Percentiles rank a stretch among this genome's conserved stretches.
These are phyloP conservation scores for Enteromius argenteus DNA, from an alignment of 2,797 vertebrate species.

Conservation along the genomic window DNA sequence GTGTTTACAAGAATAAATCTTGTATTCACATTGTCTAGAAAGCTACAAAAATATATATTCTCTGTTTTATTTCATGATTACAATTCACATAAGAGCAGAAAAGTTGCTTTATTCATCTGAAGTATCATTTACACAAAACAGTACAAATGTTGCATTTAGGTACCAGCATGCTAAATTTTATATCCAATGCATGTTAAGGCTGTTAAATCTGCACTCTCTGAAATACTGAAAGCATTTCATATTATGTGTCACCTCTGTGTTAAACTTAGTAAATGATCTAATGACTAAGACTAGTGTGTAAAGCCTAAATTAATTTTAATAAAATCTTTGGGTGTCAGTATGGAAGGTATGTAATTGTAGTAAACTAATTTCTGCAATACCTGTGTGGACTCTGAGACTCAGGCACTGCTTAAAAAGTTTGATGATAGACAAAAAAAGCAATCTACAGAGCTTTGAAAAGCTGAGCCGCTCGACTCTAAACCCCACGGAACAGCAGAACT, in stretches of 20 bases:
- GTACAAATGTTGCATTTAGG: neutral
- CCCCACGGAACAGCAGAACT: slow-evolving; percentile 23
- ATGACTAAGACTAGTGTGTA: neutral
- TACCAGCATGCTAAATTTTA: neutral
- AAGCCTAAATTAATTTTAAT: neutral
- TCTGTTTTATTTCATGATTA: neutral
- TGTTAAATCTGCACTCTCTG: neutral
- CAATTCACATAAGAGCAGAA: neutral
- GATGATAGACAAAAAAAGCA: slow-evolving; percentile 7
- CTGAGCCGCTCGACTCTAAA: slow-evolving; percentile 4
- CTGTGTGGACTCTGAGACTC: neutral
- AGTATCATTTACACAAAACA: neutral
- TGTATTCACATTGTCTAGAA: neutral
- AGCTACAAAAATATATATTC: neutral
- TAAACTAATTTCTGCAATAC: neutral
- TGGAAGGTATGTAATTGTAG: neutral
- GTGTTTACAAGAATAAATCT: neutral
- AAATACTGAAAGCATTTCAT: neutral
- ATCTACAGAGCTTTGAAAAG: neutral
- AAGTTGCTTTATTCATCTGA: neutral
- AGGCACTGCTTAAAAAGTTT: neutral
- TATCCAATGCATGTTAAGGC: neutral
- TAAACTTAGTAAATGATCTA: too few relatives aligned
- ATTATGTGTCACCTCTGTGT: neutral
- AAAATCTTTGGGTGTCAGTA: slow-evolving; percentile 25